Base-by-base conservation (phyloP, 2,797 vertebrate species). In the Pelobates cultripes region DNA sequence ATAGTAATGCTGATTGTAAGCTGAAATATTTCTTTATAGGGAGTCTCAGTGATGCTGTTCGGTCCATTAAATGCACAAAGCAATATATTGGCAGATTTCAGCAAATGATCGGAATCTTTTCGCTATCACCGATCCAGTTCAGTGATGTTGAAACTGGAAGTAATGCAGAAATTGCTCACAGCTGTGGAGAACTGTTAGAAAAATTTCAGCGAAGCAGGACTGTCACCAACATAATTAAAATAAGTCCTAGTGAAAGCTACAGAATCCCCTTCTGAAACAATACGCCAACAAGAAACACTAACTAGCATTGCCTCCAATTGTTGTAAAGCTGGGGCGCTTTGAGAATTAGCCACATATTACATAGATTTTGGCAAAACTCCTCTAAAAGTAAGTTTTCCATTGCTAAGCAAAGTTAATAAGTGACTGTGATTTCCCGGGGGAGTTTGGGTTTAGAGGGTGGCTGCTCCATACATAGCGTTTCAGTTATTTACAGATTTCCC, bases 91-190 rank as follows among this genome's bases (percentile, higher is more conserved):
- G 55, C 72, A n/a, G 43, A 55, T 74, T 43, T 74, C 43, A 74
- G 14, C 7, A 45, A 74, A 74, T 60, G 51, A 55, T 60, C 61
- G 4, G 55, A 12, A 43, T 60, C 61, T 53, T 60, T 61, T 13
- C 43, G 28, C 8, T 60, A 42, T 74, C 28, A 61, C 28, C 28
- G 28, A 28, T 28, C 28, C 28, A 28, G 28, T 28, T 28, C 28
- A 28, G 28, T 28, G 28, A 28, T 28, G 28, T 9, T 43, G 72
- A 6, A 68, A 10, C 15, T 78, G 66, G 68, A 68, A 68, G 71
- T 70, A 78, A 71, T 69, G 44, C 67, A 40, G 68, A 78, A 78
- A 78, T 78, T 70, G 68, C 68, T 78, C 67, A 43, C 77, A 78
- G 67, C 51, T 78, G 77, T 41, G 53, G 13, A 17, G 10, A 44